A percentile compares a stretch with the other conserved stretches of the same genome.
Conservation (phyloP, 1,140 invertebrate genomes). For the Nymphalis io region DNA sequence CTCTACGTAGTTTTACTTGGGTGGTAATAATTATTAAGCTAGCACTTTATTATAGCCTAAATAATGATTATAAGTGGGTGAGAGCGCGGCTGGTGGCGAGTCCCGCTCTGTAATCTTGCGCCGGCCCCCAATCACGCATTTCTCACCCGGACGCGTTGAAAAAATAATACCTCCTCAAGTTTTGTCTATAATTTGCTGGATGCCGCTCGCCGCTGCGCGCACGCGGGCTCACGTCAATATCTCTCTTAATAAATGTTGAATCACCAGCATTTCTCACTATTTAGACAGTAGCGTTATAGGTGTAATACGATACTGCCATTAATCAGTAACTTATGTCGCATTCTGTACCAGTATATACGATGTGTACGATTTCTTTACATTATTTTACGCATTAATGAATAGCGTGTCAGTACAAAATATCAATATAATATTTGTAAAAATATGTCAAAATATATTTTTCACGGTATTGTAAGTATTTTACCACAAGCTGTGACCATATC, state of each 20-base stretch:
- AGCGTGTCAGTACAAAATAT: not conserved
- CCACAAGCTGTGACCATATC: slow-evolving; percentile 46
- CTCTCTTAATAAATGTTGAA: slow-evolving; percentile 30
- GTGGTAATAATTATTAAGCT: slow-evolving; percentile 73
- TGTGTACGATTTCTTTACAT: not conserved
- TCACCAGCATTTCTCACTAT: slow-evolving; percentile 58
- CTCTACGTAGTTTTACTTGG: slow-evolving; percentile 51
- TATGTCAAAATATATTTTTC: slow-evolving; percentile 5
- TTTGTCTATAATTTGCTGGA: slow-evolving; percentile 77
- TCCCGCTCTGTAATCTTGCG: slow-evolving; percentile 71
- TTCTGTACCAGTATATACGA: not conserved
- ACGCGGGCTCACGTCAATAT: slow-evolving; percentile 26
- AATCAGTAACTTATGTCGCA: not conserved
- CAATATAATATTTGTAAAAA: not conserved
- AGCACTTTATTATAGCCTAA: slow-evolving; percentile 76
- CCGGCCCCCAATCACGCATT: slow-evolving; percentile 78
- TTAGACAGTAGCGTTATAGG: slow-evolving; percentile 60
- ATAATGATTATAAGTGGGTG: slow-evolving; percentile 73
- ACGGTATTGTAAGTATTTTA: slow-evolving; percentile 9
- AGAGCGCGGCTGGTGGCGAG: slow-evolving; percentile 68
- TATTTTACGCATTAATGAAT: not conserved
- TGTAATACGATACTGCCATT: slow-evolving; percentile 36
- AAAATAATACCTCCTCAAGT: slow-evolving; percentile 66
- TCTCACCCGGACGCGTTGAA: slow-evolving; percentile 78
- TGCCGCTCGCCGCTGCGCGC: slow-evolving; percentile 50